A percentile compares a stretch with the other conserved stretches of the same genome.
These are phyloP conservation scores for Aphaenogaster rudis DNA, from an alignment of 1,140 invertebrate species.

Conservation along the genomic window DNA sequence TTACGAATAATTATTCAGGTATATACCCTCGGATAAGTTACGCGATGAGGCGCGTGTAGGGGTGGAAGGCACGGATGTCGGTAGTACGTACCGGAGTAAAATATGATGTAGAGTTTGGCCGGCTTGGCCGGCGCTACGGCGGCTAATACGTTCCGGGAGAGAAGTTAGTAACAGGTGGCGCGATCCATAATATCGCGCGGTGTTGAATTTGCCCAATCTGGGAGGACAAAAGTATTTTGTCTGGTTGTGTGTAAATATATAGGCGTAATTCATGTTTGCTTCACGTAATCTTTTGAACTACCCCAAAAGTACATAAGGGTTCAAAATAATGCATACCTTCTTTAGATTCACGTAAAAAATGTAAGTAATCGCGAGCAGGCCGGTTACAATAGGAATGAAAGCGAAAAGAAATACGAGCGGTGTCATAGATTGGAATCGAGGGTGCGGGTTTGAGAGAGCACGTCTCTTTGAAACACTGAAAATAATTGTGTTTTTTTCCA, in stretches of 20 bases:
- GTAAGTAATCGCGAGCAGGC: background rate
- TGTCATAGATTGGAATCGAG: background rate
- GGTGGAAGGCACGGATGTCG: background rate
- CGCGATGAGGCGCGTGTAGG: constrained; percentile 12
- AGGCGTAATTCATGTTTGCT: background rate
- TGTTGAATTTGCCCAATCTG: constrained; percentile 47
- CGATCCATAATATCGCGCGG: constrained; percentile 81
- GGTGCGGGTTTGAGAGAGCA: background rate
- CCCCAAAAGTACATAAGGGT: background rate
- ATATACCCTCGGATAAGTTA: constrained; percentile 72
- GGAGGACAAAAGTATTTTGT: constrained; percentile 43
- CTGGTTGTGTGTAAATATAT: constrained; percentile 36
- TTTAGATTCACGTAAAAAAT: background rate
- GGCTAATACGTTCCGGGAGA: constrained; percentile 83
- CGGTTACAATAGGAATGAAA: constrained; percentile 20
- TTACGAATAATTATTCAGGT: constrained; percentile 84
- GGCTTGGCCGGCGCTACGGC: constrained; percentile 74
- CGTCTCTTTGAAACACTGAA: background rate
- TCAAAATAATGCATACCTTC: background rate
- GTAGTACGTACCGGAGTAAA: constrained; percentile 76
- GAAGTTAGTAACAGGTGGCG: constrained; percentile 86
- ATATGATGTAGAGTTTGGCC: constrained; percentile 83
- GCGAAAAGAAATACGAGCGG: background rate
- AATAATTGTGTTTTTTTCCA: constrained; percentile 34
- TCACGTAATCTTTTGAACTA: background rate